Conservation (phyloP, 2,113 vertebrate species). For the Macquaria australasica region DNA sequence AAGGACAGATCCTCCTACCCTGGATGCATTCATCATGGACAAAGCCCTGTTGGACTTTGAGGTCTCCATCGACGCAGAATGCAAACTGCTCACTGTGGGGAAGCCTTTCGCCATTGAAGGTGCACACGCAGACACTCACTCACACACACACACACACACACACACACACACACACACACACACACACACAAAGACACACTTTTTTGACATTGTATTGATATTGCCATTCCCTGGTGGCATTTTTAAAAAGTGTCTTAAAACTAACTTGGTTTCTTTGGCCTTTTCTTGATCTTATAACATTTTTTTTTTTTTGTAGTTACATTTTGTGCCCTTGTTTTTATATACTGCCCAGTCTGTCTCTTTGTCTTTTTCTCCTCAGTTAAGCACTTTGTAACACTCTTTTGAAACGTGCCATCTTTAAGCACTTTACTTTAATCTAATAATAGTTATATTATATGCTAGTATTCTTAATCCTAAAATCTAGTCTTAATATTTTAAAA, state of each 20-base stretch:
- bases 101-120: slow-evolving; percentile 99
- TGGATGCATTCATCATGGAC: slow-evolving; percentile 99
- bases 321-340: background rate
- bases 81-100: slow-evolving; percentile 95
- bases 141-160: slow-evolving; percentile 2
- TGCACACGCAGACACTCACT: slow-evolving; percentile 63
- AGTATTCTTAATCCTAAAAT: background rate
- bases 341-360: background rate
- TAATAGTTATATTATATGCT: background rate
- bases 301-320: background rate
- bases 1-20: slow-evolving; percentile 91
- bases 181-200: slow-evolving; percentile 1
- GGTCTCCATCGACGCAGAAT: slow-evolving; percentile 96
- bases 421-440: background rate
- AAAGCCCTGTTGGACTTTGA: slow-evolving; percentile 98
- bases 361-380: background rate
- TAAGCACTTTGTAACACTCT: background rate
- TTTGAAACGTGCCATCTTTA: background rate
- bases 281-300: background rate
- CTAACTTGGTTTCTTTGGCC: background rate
- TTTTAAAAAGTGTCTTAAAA: background rate
- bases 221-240: too few relatives aligned
- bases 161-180: slow-evolving; percentile 13
- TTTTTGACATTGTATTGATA: background rate
- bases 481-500: background rate